Evolutionary conservation across 2,888 invertebrate species (phyloP).

Genomic region (Urechis unicinctus): DNA sequence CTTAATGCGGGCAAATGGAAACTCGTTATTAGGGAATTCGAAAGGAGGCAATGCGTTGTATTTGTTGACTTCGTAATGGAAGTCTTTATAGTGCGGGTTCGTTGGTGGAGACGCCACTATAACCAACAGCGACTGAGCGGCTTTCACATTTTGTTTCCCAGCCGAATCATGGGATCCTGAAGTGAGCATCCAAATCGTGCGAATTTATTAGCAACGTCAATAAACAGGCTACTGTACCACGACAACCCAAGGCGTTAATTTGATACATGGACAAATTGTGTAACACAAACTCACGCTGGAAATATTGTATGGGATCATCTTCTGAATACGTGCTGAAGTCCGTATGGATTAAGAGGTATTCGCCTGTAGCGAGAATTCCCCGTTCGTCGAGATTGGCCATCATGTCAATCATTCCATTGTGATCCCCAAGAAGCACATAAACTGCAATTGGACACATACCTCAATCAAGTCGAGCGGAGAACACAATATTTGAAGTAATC

Average conservation of each 20-base stretch:
- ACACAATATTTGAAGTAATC: not conserved
- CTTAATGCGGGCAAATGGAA: too few relatives aligned
- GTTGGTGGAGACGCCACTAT: constrained; percentile 79
- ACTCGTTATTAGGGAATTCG: constrained; percentile 65
- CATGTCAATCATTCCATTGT: constrained; percentile 78
- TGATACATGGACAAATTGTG: too few relatives aligned
- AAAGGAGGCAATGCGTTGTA: constrained; percentile 78
- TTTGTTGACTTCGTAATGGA: constrained; percentile 71
- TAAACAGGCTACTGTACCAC: too few relatives aligned
- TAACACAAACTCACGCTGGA: constrained; percentile 41
- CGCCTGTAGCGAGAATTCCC: constrained; percentile 68
- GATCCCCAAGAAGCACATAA: constrained; percentile 83
- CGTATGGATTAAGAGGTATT: constrained; percentile 81
- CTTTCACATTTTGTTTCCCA: constrained; percentile 34
- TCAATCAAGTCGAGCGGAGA: not conserved
- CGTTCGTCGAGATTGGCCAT: constrained; percentile 70
- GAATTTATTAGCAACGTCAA: too few relatives aligned
- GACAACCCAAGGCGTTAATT: too few relatives aligned
- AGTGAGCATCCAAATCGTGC: constrained; percentile 12
- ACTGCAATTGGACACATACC: constrained; percentile 59
- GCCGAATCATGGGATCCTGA: constrained; percentile 28
- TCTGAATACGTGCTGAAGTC: constrained; percentile 67
- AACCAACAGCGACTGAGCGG: constrained; percentile 75
- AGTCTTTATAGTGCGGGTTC: constrained; percentile 59
- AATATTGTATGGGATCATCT: constrained; percentile 38